phyloP scores from a whole-genome alignment of 30 jellyfish, hydroid and myxozoan genomes.

The Haliclystus octoradiatus region DNA sequence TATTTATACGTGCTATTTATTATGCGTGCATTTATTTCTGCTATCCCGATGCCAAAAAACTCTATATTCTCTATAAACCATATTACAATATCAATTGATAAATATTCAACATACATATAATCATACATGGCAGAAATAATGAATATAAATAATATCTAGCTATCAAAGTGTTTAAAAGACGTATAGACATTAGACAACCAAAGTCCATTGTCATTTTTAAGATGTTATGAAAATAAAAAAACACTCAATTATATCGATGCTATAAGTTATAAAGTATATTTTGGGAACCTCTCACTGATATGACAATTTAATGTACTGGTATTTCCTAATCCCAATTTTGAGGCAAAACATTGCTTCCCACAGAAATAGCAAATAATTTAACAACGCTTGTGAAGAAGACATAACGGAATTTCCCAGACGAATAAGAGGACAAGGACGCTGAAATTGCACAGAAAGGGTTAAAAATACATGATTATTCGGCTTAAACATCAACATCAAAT shows the following conservation, averaged over 20 bases:
- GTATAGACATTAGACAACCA: too few relatives aligned
- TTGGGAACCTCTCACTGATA: not conserved
- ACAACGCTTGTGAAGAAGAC: too few relatives aligned
- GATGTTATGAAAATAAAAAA: constrained; percentile 1
- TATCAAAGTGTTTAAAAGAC: not conserved
- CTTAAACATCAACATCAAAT: too few relatives aligned
- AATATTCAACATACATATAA: not conserved
- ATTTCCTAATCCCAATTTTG: not conserved
- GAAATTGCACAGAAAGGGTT: too few relatives aligned
- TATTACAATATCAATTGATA: too few relatives aligned
- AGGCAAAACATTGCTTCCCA: not conserved
- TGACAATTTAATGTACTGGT: not conserved
- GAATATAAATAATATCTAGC: not conserved
- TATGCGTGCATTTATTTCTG: too few relatives aligned
- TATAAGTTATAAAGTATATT: not conserved
- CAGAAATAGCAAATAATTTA: too few relatives aligned
- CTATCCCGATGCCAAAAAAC: not conserved
- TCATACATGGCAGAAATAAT: not conserved
- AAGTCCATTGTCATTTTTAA: not conserved
- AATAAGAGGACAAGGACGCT: too few relatives aligned
- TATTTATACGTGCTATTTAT: too few relatives aligned
- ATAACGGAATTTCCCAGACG: too few relatives aligned
- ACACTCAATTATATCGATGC: not conserved
- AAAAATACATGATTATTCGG: too few relatives aligned
- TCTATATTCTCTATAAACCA: not conserved